phyloP scores from a whole-genome alignment of 2,888 invertebrate genomes.

The Melinaea marsaeus region DNA sequence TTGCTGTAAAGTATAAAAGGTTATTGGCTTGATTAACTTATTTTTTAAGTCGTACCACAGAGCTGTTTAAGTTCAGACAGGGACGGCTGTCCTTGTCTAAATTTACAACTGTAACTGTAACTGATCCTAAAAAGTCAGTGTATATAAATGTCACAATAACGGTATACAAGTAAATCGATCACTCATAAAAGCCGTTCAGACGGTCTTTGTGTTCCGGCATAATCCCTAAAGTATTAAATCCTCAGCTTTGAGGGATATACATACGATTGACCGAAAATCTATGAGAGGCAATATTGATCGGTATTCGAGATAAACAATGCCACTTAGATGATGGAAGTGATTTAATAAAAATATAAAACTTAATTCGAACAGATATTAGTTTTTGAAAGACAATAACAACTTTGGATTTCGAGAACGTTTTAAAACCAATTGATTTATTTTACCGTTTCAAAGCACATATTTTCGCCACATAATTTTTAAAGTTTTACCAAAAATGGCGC shows the following conservation, averaged over 20 bases:
- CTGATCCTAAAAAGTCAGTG: constrained; percentile 2
- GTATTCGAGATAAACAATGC: constrained; percentile 28
- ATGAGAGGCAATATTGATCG: constrained; percentile 30
- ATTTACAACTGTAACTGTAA: neutral
- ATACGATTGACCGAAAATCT: constrained; percentile 37
- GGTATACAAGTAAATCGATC: constrained; percentile 25
- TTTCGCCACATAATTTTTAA: constrained; percentile 30
- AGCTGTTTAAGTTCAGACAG: too few species aligned
- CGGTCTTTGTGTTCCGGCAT: constrained; percentile 30
- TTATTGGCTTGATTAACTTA: constrained; percentile 1
- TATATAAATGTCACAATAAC: constrained; percentile 26
- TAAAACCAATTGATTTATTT: constrained; percentile 20
- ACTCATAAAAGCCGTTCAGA: constrained; percentile 32
- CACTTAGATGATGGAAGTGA: constrained; percentile 14
- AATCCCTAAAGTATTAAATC: constrained; percentile 33
- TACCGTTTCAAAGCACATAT: constrained; percentile 19
- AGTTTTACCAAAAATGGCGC: constrained; percentile 29
- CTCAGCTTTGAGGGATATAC: constrained; percentile 34
- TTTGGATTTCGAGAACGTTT: constrained; percentile 2
- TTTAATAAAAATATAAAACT: neutral
- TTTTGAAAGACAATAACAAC: too few species aligned
- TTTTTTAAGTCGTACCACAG: too few species aligned
- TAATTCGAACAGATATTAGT: too few species aligned
- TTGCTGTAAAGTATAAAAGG: constrained; percentile 3
- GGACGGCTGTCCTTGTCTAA: neutral